Conservation (phyloP, 2,113 vertebrate species). For the Saiga tatarica region DNA sequence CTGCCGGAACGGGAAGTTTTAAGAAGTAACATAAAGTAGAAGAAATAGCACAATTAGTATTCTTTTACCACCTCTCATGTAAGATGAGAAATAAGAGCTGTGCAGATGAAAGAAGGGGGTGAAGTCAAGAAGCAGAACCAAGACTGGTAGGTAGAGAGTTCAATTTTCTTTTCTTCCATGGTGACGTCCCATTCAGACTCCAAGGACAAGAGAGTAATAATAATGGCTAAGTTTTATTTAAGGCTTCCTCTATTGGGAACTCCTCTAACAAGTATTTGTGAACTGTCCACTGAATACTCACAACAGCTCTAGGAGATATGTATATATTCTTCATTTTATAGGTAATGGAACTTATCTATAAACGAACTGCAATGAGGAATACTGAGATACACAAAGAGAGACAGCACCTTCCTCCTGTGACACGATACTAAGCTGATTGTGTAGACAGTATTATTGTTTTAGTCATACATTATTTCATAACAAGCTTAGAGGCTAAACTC, state of each 20-base stretch:
- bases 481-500: not conserved
- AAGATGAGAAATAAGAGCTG: not conserved
- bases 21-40: not conserved
- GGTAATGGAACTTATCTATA: not conserved
- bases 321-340: not conserved
- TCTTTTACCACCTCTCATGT: not conserved
- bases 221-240: not conserved
- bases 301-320: not conserved
- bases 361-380: not conserved
- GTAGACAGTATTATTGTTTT: not conserved
- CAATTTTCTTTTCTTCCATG: not conserved
- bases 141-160: not conserved
- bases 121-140: not conserved
- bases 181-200: not conserved
- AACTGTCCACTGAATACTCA: not conserved
- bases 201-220: not conserved
- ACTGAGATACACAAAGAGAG: not conserved
- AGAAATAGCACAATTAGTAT: not conserved
- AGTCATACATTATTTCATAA: not conserved
- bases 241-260: not conserved
- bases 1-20: not conserved
- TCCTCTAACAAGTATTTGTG: not conserved
- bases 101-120: not conserved
- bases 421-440: not conserved
- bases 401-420: not conserved